Evolutionary conservation across 2,888 invertebrate species (phyloP).

Genomic region (Amiota communis): DNA sequence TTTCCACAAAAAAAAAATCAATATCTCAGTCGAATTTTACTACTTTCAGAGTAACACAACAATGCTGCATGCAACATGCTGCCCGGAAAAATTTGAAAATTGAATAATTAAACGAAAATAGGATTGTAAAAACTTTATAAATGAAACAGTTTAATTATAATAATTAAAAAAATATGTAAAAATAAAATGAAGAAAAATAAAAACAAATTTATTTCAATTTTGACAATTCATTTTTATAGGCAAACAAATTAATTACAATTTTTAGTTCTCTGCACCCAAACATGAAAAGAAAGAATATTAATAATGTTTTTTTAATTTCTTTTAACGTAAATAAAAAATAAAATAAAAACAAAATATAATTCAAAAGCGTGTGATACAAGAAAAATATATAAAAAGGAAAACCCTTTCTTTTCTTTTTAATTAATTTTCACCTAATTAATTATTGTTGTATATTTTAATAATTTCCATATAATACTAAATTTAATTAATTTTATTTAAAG

Average conservation of each 20-base stretch:
- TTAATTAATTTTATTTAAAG: no score
- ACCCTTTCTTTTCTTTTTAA: background rate
- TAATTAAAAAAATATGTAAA: background rate
- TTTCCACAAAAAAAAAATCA: slow-evolving; percentile 34
- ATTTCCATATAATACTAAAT: no score
- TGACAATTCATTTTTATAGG: background rate
- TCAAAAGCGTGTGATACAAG: slow-evolving; percentile 12
- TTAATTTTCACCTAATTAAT: background rate
- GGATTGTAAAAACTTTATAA: background rate
- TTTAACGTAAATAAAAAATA: background rate
- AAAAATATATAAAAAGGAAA: background rate
- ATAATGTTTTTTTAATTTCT: background rate
- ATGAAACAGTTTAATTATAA: no score
- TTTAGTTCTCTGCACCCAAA: background rate
- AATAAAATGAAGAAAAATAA: background rate
- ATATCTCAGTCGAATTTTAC: slow-evolving; percentile 28
- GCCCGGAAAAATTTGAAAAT: background rate
- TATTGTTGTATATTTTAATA: no score
- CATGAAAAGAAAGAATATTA: background rate
- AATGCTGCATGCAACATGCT: slow-evolving; percentile 19
- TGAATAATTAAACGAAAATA: background rate
- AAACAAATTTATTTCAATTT: slow-evolving; percentile 4
- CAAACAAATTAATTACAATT: background rate
- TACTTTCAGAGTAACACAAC: slow-evolving; percentile 21
- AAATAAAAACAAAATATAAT: slow-evolving; percentile 1